Conservation (phyloP, 2,888 invertebrate genomes). For the Hetaerina titia region DNA sequence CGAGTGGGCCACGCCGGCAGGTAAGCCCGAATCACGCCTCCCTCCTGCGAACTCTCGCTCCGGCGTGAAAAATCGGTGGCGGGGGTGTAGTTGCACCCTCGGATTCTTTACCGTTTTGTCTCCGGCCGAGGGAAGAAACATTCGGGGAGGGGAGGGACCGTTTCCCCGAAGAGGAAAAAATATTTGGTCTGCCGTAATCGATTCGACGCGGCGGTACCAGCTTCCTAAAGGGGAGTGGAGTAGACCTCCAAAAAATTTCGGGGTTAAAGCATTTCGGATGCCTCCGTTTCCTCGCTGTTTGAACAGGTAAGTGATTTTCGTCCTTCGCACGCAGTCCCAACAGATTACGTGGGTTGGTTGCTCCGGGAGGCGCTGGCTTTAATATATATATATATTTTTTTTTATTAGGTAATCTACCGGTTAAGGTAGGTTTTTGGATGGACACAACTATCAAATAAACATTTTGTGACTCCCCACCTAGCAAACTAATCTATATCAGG, state of each 20-base stretch:
- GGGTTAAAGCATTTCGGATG: neutral
- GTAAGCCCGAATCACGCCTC: neutral
- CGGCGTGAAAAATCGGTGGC: neutral
- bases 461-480: too few relatives aligned
- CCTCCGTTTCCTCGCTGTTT: neutral
- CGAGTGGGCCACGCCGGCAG: neutral
- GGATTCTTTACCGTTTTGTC: neutral
- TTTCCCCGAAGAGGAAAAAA: neutral
- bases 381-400: too few relatives aligned
- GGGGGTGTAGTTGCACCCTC: neutral
- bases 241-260: neutral
- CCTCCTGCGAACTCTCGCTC: too few relatives aligned
- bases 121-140: neutral
- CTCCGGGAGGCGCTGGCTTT: neutral
- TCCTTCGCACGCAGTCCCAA: neutral
- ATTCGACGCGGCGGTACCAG: neutral
- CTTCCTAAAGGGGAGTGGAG: neutral
- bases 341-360: neutral
- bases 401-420: too few relatives aligned
- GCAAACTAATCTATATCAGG: too few relatives aligned
- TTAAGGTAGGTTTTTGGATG: too few relatives aligned
- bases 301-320: slow-evolving; percentile 24
- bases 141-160: neutral
- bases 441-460: too few relatives aligned
- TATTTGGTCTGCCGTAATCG: slow-evolving; percentile 14